Evolutionary conservation across 2,113 vertebrate genomes (phyloP).

Genomic region (Vidua macroura): DNA sequence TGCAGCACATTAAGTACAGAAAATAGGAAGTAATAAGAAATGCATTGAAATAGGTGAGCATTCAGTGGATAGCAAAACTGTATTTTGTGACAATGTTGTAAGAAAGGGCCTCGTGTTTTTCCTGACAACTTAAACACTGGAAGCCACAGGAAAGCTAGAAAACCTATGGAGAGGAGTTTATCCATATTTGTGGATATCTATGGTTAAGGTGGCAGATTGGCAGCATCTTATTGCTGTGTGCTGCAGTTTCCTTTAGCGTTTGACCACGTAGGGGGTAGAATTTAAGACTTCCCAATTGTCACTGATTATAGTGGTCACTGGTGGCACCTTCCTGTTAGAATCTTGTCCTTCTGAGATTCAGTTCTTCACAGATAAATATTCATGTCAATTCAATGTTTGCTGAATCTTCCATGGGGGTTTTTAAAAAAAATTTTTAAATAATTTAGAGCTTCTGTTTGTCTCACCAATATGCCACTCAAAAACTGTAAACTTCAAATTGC

Average conservation of each 20-base stretch:
- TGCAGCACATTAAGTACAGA: background rate
- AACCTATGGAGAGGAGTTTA: background rate
- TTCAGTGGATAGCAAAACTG: background rate
- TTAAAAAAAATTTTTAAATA: no score
- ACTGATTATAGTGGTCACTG: background rate
- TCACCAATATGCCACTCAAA: background rate
- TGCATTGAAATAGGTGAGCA: fast-evolving
- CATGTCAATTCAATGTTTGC: background rate
- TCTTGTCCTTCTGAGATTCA: background rate
- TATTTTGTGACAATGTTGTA: background rate
- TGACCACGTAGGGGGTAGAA: fast-evolving
- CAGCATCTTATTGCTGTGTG: fast-evolving
- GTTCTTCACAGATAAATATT: background rate
- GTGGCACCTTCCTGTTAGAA: background rate
- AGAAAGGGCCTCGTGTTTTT: background rate
- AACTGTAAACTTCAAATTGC: background rate
- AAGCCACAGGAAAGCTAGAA: background rate
- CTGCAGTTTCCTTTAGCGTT: background rate
- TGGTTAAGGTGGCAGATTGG: background rate
- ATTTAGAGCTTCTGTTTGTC: background rate
- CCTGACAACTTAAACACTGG: background rate
- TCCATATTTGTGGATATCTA: background rate
- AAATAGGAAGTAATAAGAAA: background rate
- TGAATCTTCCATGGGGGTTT: background rate
- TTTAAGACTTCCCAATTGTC: background rate